phyloP scores from a whole-genome alignment of 2,888 invertebrate genomes.

The Rhagonycha fulva region DNA sequence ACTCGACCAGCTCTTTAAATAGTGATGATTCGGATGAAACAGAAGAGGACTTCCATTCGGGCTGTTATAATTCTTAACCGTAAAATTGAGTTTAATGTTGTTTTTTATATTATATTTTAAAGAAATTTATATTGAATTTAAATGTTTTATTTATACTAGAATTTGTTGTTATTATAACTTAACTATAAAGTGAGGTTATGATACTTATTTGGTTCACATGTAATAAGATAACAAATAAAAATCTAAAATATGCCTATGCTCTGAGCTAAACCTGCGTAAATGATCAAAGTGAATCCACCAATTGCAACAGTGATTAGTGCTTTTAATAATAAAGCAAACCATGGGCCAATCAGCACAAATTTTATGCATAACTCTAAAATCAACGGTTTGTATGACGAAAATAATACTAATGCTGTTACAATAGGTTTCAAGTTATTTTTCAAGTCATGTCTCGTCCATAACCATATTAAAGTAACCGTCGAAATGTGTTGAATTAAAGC shows the following conservation, averaged over 20 bases:
- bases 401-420: slow-evolving; percentile 70
- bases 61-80: background rate
- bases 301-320: slow-evolving; percentile 67
- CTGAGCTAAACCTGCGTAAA: slow-evolving; percentile 76
- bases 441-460: slow-evolving; percentile 87
- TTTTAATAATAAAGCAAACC: slow-evolving; percentile 71
- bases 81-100: background rate
- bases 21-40: slow-evolving; percentile 28
- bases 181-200: background rate
- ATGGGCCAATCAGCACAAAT: slow-evolving; percentile 65
- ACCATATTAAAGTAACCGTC: slow-evolving; percentile 88
- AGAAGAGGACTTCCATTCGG: slow-evolving; percentile 36
- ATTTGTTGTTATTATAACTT: background rate
- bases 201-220: background rate
- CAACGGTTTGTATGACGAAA: slow-evolving; percentile 77
- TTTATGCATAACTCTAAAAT: slow-evolving; percentile 69
- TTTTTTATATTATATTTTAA: background rate
- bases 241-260: slow-evolving; percentile 67
- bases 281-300: slow-evolving; percentile 70
- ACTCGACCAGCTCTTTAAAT: slow-evolving; percentile 29
- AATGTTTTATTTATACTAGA: background rate
- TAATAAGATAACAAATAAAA: background rate
- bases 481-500: slow-evolving; percentile 87
- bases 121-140: slow-evolving; percentile 2
- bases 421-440: slow-evolving; percentile 73